These are phyloP conservation scores for Enteromius thamalakanensis DNA, from an alignment of 2,797 vertebrate species.

Conservation along the genomic window DNA sequence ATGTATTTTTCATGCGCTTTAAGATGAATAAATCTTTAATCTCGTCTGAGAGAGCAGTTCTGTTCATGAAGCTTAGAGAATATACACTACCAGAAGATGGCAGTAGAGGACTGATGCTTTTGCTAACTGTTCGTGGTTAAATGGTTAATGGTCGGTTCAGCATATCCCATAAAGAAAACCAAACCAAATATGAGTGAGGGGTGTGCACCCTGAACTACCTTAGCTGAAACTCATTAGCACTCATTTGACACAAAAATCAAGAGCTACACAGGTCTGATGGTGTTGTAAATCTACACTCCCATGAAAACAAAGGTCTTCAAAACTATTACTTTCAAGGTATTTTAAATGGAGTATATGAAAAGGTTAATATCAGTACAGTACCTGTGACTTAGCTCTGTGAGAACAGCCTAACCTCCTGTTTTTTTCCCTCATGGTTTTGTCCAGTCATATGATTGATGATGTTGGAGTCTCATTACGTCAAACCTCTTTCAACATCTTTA, in stretches of 20 bases:
- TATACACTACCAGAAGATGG: conserved; percentile 52
- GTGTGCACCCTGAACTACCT: neutral
- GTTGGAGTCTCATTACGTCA: neutral
- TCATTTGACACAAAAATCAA: neutral
- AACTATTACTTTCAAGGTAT: neutral
- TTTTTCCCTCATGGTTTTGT: neutral
- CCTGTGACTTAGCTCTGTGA: neutral
- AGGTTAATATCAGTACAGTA: neutral
- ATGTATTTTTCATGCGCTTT: neutral
- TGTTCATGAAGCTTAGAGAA: neutral
- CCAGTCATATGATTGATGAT: conserved; percentile 8
- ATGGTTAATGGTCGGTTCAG: neutral
- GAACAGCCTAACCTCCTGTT: neutral
- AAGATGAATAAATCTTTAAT: neutral
- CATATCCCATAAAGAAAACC: neutral
- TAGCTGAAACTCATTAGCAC: neutral
- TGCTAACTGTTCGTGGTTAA: neutral
- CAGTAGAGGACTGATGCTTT: conserved; percentile 21
- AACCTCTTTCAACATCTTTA: conserved; percentile 7
- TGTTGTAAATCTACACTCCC: neutral
- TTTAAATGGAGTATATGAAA: neutral
- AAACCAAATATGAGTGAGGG: neutral
- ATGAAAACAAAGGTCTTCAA: neutral
- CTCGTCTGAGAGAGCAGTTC: neutral
- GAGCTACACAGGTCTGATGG: neutral